These are phyloP conservation scores for Catamblyrhynchus diadema DNA, from an alignment of 2,797 vertebrate species.

Conservation along the genomic window DNA sequence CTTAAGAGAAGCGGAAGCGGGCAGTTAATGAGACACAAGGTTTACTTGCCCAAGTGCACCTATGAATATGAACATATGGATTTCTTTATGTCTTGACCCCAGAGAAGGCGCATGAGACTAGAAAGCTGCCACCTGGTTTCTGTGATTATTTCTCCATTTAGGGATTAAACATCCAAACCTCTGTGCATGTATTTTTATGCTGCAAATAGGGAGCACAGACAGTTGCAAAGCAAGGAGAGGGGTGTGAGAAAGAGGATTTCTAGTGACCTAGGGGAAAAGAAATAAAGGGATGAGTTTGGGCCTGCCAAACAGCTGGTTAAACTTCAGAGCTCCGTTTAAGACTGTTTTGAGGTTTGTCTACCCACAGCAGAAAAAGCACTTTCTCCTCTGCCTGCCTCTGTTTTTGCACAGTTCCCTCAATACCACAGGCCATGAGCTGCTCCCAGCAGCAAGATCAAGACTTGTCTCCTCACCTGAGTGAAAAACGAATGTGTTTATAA, in stretches of 20 bases:
- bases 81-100: neutral
- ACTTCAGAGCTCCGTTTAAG: neutral
- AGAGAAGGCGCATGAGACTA: neutral
- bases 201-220: neutral
- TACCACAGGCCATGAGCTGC: accelerated
- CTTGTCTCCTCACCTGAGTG: neutral
- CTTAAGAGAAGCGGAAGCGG: neutral
- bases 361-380: neutral
- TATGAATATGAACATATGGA: neutral
- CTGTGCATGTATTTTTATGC: accelerated
- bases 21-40: neutral
- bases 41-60: neutral
- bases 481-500: neutral
- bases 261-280: neutral
- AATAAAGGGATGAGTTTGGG: neutral
- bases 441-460: neutral
- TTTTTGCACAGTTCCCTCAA: neutral
- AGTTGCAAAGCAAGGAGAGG: neutral
- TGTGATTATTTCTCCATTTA: neutral
- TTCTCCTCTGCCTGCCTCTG: neutral
- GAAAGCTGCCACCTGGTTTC: conserved; percentile 27
- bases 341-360: neutral
- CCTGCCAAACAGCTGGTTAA: conserved; percentile 52
- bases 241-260: conserved; percentile 32
- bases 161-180: conserved; percentile 12